phyloP scores from a whole-genome alignment of 64 coral and sea anemone species.

The Anthopleura sola region DNA sequence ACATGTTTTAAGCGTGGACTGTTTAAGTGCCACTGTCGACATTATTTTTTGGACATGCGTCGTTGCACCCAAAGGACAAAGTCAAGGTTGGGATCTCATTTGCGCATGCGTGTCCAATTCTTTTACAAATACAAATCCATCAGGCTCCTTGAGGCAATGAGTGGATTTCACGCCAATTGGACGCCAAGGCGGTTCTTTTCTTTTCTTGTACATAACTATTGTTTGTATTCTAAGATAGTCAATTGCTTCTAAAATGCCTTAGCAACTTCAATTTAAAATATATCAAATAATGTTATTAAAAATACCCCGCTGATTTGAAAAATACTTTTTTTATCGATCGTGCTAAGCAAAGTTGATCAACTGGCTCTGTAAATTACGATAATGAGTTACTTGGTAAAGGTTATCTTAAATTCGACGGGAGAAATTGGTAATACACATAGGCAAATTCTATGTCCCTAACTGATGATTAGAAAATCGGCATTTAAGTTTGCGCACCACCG shows the following conservation, averaged over 20 bases:
- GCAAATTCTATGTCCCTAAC: too few species aligned
- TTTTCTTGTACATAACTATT: neutral
- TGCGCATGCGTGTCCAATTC: neutral
- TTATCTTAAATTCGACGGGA: too few species aligned
- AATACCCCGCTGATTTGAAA: too few species aligned
- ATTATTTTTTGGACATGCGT: neutral
- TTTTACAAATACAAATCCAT: neutral
- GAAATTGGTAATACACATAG: too few species aligned
- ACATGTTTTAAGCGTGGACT: neutral
- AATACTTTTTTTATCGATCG: too few species aligned
- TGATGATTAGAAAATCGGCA: too few species aligned
- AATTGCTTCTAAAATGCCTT: neutral
- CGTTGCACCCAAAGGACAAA: neutral
- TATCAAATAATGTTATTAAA: too few species aligned
- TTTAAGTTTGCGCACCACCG: neutral
- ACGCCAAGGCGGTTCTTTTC: neutral
- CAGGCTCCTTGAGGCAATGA: neutral
- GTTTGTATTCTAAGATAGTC: neutral
- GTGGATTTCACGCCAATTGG: neutral
- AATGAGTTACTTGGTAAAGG: too few species aligned
- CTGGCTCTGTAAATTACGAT: too few species aligned
- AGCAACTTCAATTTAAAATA: too few species aligned
- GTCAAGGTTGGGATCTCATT: neutral
- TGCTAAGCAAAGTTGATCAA: too few species aligned
- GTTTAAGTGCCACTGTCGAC: too few species aligned